Conservation (phyloP, 2,888 invertebrate genomes). For the Anthoptus insignis region DNA sequence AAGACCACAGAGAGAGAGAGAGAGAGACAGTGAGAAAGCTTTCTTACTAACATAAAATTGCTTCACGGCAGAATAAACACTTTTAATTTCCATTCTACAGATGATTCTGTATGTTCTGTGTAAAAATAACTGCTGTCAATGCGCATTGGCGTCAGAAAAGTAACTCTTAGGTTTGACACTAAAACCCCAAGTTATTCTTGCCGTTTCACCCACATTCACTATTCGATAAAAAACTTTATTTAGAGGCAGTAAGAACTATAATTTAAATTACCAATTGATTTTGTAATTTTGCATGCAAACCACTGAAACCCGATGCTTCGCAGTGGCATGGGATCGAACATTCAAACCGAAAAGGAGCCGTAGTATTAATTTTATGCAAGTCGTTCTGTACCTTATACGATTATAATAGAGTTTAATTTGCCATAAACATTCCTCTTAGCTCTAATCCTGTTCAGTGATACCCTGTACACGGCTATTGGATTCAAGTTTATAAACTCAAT, state of each 20-base stretch:
- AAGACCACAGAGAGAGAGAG: too few relatives aligned
- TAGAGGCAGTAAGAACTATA: conserved; percentile 10
- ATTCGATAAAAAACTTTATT: conserved; percentile 45
- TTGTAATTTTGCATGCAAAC: conserved; percentile 55
- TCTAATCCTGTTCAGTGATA: conserved; percentile 30
- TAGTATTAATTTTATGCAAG: conserved; percentile 3
- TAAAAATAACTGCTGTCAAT: conserved; percentile 59
- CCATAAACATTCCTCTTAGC: conserved; percentile 14
- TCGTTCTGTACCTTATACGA: conserved; percentile 2
- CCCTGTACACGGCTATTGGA: conserved; percentile 32
- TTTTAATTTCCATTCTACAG: conserved; percentile 1
- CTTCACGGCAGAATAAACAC: neutral
- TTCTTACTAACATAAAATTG: too few relatives aligned
- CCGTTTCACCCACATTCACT: conserved; percentile 6
- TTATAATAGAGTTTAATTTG: conserved; percentile 29
- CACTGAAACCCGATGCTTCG: conserved; percentile 69
- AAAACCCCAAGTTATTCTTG: conserved; percentile 49
- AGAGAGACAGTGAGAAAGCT: too few relatives aligned
- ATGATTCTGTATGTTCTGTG: conserved; percentile 7
- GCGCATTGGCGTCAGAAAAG: conserved; percentile 64
- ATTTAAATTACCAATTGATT: conserved; percentile 8
- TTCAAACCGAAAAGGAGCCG: conserved; percentile 16
- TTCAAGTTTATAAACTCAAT: conserved; percentile 21
- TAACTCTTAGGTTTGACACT: conserved; percentile 62
- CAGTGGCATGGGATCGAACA: conserved; percentile 49